Evolutionary conservation across 1,140 invertebrate species (phyloP), one percentile per base, ranked within the genome.

Genomic region (Aphis craccivora): DNA sequence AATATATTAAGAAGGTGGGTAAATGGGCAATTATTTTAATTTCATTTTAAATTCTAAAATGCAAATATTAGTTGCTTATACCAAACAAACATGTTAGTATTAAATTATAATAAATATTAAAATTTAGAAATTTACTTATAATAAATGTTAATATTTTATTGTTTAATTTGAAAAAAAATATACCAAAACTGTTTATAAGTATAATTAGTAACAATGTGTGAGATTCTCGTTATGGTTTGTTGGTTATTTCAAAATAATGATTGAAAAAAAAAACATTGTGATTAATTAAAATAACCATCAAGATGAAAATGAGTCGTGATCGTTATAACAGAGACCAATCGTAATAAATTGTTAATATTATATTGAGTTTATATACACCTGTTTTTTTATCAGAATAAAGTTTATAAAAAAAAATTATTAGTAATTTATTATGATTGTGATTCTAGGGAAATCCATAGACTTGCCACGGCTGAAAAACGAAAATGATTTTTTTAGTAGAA

Each of bases 391-490:
- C 43, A 45, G 43, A 86, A 86, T 45, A 86, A 45, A 86, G 20
- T n/a, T 11, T 35, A 30, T 87, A 48, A 35, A 88, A 22, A n/a
- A 7, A 1, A 89, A 53, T 89, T 43, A 53, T n/a, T 89, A 18
- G 25, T 48, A 86, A 86, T 86, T 86, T 86, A 53, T 89, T 45
- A 8, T 53, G 18, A 89, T 35, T 53, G 48, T 25, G 22, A 89
- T 2, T 88, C n/a, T 23, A 35, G n/a, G 87, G n/a, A 89, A 89
- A 89, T 37, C 9, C 48, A 4, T 35, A 1, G n/a, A 89, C 45
- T 89, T 89, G 87, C 48, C 3, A 89, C 35, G 87, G 48, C 87
- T 89, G 87, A 89, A 51, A 53, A 35, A 89, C 8, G 48, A 89
- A 53, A 35, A 89, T 35, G 48, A 89, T 89, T 89, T 53, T 35